These are phyloP conservation scores for Cavia porcellus DNA, from an alignment of 2,113 vertebrate species.

Conservation along the genomic window DNA sequence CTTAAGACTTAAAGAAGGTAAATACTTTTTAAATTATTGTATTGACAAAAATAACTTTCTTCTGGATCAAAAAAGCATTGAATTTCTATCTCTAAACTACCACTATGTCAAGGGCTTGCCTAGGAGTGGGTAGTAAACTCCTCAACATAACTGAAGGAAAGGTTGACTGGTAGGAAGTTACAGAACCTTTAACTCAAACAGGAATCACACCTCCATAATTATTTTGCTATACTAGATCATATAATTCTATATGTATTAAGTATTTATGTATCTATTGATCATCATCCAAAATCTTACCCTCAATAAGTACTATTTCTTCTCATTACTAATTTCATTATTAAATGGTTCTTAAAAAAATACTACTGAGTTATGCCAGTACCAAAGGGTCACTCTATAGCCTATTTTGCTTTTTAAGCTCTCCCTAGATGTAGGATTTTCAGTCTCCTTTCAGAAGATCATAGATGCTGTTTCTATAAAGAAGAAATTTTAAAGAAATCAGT, in stretches of 20 bases:
- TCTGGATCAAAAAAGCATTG: neutral
- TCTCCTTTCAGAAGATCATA: neutral
- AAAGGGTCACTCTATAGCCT: neutral
- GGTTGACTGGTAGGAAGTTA: neutral
- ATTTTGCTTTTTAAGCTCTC: neutral
- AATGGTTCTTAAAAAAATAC: neutral
- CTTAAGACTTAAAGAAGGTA: slow-evolving; percentile 35
- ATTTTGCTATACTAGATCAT: neutral
- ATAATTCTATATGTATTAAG: neutral
- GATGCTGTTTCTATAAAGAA: neutral
- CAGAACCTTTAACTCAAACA: neutral
- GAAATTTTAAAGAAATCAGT: slow-evolving; percentile 32
- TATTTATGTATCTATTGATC: neutral
- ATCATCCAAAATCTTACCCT: neutral
- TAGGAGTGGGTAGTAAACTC: neutral
- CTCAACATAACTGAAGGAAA: neutral
- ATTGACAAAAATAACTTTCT: neutral
- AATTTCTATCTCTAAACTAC: neutral
- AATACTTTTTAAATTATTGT: neutral
- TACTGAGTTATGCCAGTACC: neutral
- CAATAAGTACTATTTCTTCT: neutral
- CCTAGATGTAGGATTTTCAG: neutral
- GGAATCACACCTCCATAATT: neutral
- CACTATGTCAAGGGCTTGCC: neutral
- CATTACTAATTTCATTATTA: neutral